Conservation (phyloP, 2,888 invertebrate species). For the Anorthoa munda region DNA sequence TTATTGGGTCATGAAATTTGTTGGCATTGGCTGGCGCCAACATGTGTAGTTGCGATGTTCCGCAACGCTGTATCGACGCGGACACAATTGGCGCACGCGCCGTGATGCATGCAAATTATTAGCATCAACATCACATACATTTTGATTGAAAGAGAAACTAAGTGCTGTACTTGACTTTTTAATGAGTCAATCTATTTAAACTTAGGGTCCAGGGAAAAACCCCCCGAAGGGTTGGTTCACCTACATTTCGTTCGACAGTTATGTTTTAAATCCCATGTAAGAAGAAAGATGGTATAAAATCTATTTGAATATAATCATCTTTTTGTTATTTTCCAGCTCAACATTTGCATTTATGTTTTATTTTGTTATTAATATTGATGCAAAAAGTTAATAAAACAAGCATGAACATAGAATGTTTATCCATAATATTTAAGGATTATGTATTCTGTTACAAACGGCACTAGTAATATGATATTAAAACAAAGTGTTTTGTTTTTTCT, state of each 20-base stretch:
- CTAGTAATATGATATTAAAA: not conserved
- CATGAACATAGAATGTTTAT: conserved; percentile 8
- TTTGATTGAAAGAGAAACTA: conserved; percentile 38
- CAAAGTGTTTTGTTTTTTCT: conserved; percentile 5
- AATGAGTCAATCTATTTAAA: conserved; percentile 1
- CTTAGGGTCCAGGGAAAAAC: not conserved
- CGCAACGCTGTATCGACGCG: conserved; percentile 49
- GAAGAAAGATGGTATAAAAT: not conserved
- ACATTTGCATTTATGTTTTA: conserved; percentile 3
- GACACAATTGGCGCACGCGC: conserved; percentile 53
- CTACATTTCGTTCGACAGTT: no score
- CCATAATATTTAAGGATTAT: not conserved
- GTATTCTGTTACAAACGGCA: conserved; percentile 12
- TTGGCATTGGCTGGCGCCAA: conserved; percentile 24
- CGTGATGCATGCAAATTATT: conserved; percentile 47
- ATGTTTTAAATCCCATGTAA: no score
- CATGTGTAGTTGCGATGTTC: conserved; percentile 28
- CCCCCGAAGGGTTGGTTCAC: no score
- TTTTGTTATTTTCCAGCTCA: not conserved
- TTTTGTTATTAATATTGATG: conserved; percentile 9
- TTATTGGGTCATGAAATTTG: conserved; percentile 18
- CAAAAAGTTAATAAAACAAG: conserved; percentile 3
- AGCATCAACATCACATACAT: conserved; percentile 10
- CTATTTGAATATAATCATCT: not conserved
- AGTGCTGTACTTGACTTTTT: not conserved